These are phyloP conservation scores for Acridotheres tristis DNA, from an alignment of 2,797 vertebrate species.

Conservation along the genomic window DNA sequence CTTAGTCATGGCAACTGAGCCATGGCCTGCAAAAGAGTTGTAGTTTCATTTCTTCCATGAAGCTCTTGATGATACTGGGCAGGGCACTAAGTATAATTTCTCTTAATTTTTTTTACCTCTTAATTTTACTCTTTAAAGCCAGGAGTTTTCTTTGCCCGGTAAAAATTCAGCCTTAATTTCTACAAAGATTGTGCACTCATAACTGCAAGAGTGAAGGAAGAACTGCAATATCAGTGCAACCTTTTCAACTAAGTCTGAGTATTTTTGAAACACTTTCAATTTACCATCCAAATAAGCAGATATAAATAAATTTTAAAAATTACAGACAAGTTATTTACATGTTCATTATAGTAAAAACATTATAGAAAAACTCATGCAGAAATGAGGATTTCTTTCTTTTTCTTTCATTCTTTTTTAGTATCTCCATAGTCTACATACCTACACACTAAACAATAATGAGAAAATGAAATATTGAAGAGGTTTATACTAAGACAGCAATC, in stretches of 20 bases:
- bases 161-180: neutral
- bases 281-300: neutral
- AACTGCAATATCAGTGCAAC: neutral
- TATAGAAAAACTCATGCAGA: rapidly evolving
- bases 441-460: neutral
- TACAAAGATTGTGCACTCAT: neutral
- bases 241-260: neutral
- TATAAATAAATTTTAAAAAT: neutral
- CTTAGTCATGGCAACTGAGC: neutral
- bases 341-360: neutral
- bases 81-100: neutral
- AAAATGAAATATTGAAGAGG: neutral
- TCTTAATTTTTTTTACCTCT: neutral
- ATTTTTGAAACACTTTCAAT: neutral
- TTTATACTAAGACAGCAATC: neutral
- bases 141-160: too few species aligned
- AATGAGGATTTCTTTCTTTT: neutral
- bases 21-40: neutral
- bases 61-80: neutral
- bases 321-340: neutral
- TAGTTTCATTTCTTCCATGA: neutral
- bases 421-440: neutral
- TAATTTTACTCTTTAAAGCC: neutral
- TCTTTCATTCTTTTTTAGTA: neutral
- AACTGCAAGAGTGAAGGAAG: neutral